A percentile compares a stretch with the other conserved stretches of the same genome.
Conservation (phyloP, 1,140 invertebrate genomes). For the Nasonia vitripennis region DNA sequence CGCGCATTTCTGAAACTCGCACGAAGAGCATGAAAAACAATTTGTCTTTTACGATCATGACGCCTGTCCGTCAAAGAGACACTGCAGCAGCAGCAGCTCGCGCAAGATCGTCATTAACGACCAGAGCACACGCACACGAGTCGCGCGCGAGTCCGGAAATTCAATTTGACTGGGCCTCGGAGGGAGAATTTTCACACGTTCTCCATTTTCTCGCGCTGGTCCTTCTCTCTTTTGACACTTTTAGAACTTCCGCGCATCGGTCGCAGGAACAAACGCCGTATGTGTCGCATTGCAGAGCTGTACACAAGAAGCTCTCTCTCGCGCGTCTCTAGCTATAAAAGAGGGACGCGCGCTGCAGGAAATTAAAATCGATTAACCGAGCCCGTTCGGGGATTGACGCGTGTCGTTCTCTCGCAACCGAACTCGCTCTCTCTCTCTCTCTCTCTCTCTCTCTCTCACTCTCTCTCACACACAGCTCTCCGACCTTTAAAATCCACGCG, state of each 20-base stretch:
- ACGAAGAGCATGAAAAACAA: conserved; percentile 22
- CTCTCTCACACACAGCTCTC: too few relatives aligned
- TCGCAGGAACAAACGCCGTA: not conserved
- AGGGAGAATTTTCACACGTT: not conserved
- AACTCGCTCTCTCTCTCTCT: not conserved
- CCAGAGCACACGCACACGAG: not conserved
- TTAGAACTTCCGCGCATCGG: conserved; percentile 27
- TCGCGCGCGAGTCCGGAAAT: not conserved
- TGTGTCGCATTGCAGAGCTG: not conserved
- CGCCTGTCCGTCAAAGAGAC: not conserved
- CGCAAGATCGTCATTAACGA: not conserved
- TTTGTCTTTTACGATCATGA: conserved; percentile 27
- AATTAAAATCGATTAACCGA: conserved; percentile 71
- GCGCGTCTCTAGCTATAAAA: conserved; percentile 22
- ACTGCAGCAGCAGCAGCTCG: not conserved
- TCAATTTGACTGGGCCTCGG: conserved; percentile 13
- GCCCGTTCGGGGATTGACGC: conserved; percentile 54
- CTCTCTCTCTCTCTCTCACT: not conserved
- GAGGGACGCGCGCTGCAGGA: conserved; percentile 57
- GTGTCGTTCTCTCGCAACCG: not conserved
- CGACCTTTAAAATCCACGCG: not conserved
- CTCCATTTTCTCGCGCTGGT: not conserved
- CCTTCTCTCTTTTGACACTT: conserved; percentile 25
- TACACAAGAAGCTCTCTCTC: not conserved
- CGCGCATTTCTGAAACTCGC: not conserved